Evolutionary conservation across 1,140 invertebrate genomes (phyloP), one percentile per base, ranked within the genome.

Genomic region (Goniozus legneri): DNA sequence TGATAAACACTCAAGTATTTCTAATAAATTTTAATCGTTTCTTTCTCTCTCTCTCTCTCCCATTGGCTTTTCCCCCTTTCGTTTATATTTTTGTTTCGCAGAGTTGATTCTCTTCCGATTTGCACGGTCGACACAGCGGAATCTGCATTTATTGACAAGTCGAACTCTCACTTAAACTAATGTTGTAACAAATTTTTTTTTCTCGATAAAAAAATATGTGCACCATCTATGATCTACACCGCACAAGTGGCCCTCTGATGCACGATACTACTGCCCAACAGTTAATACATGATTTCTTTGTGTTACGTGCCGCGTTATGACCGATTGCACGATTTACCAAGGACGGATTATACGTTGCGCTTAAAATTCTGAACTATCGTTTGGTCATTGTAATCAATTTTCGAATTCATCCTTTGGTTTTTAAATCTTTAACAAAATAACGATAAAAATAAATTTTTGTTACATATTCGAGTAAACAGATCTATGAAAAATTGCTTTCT

Each of bases 1-100:
- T 45, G 53, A 68, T 68, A 62, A 48, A 65, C 59, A 66, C 38
- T 56, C 56, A 66, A 50, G 46, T 62, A 52, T 51, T 54, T 49
- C 56, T 64, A 56, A 60, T 51, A 46, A 58, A 27, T 20, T 18
- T 24, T n/a, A 19, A 3, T 8, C 7, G 3, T 27, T 14, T 21
- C 38, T 18, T 13, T 14, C n/a, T 1, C 3, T 27, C 7, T 49
- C 18, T 19, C 13, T n/a, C n/a, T 21, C 12, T 13, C 20, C n/a
- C 6, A 8, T 45, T n/a, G n/a, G 14, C n/a, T 34, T 41, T 18
- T 20, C 21, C 36, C 7, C 16, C 14, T 10, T 27, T 27, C 24
- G 4, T 27, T 27, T 10, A 27, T 27, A 4, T 6, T 27, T 10
- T 27, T 27, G n/a, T 27, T 27, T 6, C 24, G 10, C 24, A 27